Evolutionary conservation across 2,113 vertebrate species (phyloP), one percentile per base, ranked within the genome.

Genomic region (Tachysurus vachellii): DNA sequence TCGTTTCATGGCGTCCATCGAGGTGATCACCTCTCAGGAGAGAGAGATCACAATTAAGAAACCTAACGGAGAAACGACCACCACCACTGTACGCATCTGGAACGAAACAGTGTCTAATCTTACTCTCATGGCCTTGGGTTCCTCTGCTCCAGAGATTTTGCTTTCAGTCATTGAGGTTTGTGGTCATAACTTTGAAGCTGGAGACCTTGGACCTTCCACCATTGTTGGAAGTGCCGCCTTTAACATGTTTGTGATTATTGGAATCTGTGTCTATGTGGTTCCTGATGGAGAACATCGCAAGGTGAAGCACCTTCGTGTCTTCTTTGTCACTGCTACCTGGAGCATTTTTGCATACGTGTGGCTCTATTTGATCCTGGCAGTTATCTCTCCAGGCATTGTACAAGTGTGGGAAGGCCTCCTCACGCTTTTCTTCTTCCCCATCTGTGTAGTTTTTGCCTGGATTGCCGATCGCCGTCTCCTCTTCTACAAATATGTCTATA

Each of bases 201-300:
- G 98, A 36, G 94, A 98, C 75, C 90, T 99, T 5, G 98, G 98
- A 26, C 98, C 98, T 0, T 96, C 97, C 92, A 99, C 98, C 21
- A 99, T 99, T 0, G 98, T 99, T 80, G 98, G 98, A 56, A 99
- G 98, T 1, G 98, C 98, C 0, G 98, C 98, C 0, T 99, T 99
- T 93, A 99, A 99, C 91, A 99, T 99, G 98, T 99, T 99, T 68
- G 97, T 99, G 93, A 99, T 99, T 92, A 99, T 99, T 0, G 98
- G 97, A 0, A 68, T 99, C 36, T 99, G 98, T 19, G 98, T 99
- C 53, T 98, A 98, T 0, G 98, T 99, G 2, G 98, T 99, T 86
- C 98, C 98, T 0, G 98, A 99, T 0, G 98, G 98, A 8, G 98
- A 99, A 93, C 96, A 96, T 0, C 96, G 98, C 91, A 99, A 97